A percentile compares a stretch with the other conserved stretches of the same genome.
phyloP scores from a whole-genome alignment of 2,113 vertebrate genomes.

The Hydrochoerus hydrochaeris region DNA sequence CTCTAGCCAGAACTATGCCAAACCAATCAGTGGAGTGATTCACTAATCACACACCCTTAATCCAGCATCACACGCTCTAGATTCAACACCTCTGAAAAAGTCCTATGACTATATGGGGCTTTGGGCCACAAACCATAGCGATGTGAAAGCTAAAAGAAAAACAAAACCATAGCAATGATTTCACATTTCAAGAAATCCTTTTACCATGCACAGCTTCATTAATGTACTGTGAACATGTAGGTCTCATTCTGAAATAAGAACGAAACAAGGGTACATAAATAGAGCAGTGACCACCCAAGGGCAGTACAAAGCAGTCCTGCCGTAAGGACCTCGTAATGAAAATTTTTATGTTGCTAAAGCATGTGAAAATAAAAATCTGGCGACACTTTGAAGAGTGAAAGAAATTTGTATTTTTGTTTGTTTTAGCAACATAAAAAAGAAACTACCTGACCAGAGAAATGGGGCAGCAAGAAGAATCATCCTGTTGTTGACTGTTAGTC shows the following conservation, averaged over 20 bases:
- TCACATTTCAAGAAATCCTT: conserved; percentile 70
- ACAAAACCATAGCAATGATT: neutral
- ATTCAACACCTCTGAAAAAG: neutral
- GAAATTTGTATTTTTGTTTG: neutral
- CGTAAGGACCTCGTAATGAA: neutral
- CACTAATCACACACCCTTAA: neutral
- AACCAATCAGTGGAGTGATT: neutral
- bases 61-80: neutral
- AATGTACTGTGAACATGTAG: conserved; percentile 40
- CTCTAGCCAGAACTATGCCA: neutral
- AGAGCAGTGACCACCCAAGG: neutral
- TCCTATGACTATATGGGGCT: neutral
- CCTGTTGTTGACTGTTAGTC: neutral
- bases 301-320: neutral
- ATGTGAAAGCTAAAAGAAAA: conserved; percentile 41
- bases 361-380: conserved; percentile 15
- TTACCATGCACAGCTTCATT: conserved; percentile 60
- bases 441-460: neutral
- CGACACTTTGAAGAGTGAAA: neutral
- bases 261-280: neutral
- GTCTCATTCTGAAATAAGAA: conserved; percentile 53
- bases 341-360: neutral
- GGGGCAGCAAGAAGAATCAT: neutral
- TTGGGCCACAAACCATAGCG: neutral
- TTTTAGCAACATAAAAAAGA: neutral